These are phyloP conservation scores for Aphaenogaster ashmeadi DNA, from an alignment of 1,140 invertebrate species.

Conservation along the genomic window DNA sequence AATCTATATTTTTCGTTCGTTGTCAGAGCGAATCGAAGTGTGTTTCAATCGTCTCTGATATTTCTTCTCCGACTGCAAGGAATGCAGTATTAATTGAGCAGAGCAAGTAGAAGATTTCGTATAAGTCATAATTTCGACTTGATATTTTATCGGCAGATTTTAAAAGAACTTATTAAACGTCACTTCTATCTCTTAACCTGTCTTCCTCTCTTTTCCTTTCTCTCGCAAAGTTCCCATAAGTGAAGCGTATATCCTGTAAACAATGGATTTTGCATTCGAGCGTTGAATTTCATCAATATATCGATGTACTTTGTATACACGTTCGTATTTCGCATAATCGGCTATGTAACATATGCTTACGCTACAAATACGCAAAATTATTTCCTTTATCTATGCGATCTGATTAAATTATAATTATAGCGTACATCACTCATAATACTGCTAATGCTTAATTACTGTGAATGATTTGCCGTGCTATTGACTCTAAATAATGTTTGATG, in stretches of 20 bases:
- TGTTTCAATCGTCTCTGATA: background rate
- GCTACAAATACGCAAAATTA: conserved; percentile 39
- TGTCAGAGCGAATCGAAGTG: conserved; percentile 41
- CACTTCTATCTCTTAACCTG: background rate
- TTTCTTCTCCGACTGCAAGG: background rate
- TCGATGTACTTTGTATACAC: background rate
- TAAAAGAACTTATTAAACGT: background rate
- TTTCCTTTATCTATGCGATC: conserved; percentile 40
- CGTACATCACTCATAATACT: conserved; percentile 35
- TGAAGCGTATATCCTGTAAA: background rate
- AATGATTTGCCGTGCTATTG: conserved; percentile 50
- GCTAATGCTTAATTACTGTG: conserved; percentile 57
- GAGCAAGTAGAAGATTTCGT: background rate
- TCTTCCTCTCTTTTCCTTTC: too few relatives aligned
- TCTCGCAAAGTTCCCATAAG: background rate
- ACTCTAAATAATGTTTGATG: conserved; percentile 54
- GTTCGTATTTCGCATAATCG: conserved; percentile 5
- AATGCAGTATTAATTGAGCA: conserved; percentile 15
- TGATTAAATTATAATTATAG: conserved; percentile 54
- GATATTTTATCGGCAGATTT: background rate
- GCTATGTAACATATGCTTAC: background rate
- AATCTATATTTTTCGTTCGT: conserved; percentile 41
- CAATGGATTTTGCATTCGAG: background rate
- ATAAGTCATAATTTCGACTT: background rate
- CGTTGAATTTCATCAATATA: conserved; percentile 12